phyloP scores from a whole-genome alignment of 37 sponge, comb jelly and placozoan genomes.

The Beroe ovata region DNA sequence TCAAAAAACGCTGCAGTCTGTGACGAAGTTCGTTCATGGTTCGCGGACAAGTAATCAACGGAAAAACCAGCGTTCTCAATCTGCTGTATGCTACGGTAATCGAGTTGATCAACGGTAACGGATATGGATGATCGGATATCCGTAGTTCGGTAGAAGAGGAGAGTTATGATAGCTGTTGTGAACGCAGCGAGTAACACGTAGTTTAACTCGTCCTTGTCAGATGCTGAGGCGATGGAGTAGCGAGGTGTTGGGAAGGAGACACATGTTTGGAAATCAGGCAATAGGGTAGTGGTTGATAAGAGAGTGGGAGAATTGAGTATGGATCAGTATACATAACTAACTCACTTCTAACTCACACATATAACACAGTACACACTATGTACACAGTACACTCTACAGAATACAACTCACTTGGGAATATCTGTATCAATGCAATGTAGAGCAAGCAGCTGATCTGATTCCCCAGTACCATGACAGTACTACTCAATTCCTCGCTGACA shows the following conservation, averaged over 20 bases:
- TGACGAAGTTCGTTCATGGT: background rate
- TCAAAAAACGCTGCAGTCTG: background rate
- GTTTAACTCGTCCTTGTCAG: background rate
- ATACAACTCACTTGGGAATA: background rate
- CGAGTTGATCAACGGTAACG: background rate
- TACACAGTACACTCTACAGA: too few relatives aligned
- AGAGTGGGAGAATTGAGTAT: too few relatives aligned
- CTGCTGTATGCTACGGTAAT: conserved; percentile 21
- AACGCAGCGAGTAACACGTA: conserved; percentile 7
- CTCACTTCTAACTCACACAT: too few relatives aligned
- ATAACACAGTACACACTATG: too few relatives aligned
- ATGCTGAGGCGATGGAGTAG: too few relatives aligned
- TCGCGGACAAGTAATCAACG: background rate
- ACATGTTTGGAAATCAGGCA: too few relatives aligned
- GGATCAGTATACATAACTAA: too few relatives aligned
- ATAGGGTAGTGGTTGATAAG: too few relatives aligned
- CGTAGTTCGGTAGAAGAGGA: background rate
- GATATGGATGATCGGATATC: background rate
- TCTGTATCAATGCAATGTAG: conserved; percentile 40
- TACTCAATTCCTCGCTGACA: conserved; percentile 39
- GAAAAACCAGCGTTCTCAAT: conserved; percentile 26
- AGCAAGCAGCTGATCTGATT: conserved; percentile 26
- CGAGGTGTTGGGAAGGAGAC: too few relatives aligned
- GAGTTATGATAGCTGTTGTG: background rate
- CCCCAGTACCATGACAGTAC: conserved; percentile 57